Base-by-base conservation (phyloP, 2,113 vertebrate species). In the Meriones unguiculatus region DNA sequence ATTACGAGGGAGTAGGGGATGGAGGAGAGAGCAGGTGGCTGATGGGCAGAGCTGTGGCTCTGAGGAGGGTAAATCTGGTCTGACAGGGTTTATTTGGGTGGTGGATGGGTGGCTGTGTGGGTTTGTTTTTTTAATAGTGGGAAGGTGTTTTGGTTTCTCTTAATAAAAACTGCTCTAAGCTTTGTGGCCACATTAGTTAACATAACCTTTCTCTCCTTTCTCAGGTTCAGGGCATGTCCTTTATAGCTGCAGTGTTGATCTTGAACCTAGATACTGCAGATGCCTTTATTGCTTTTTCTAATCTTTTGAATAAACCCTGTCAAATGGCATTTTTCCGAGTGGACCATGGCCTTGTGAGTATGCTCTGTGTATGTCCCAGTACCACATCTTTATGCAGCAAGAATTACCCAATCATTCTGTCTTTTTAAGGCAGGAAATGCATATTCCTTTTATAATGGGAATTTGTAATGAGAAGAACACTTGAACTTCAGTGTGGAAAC, bases 281-380 rank as follows among this genome's bases (percentile, higher is more conserved):
- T 96, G 99, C 99, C 99, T 99, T 99, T 97, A 99, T 99, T 96
- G 99, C 99, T 97, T 99, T 99, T 97, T 99, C 99, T 97, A 99
- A 99, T 96, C 99, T 99, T 97, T 98, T 99, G 98, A 99, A 99
- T 98, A 99, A 99, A 95, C 99, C 99, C 88, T 99, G 99, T 98
- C 99, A 99, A 97, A 99, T 99, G 99, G 99, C 99, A 0, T 99
- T 99, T 98, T 99, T 99, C 98, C 99, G 99, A 97, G 99, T 99
- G 97, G 99, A 99, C 98, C 99, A 99, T 95, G 99, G 99, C 99
- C 99, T 99, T 99, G 99, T 99, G 97, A 99, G 99, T 99, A 97
- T 92, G 15, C 52, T 77, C 8, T 9, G 28, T 57, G 32, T 28
- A 8, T 2, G 64, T 52, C 75, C 14, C 5, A 91, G 41, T 22